phyloP scores from a whole-genome alignment of 2,797 vertebrate species.

The Lates japonicus region DNA sequence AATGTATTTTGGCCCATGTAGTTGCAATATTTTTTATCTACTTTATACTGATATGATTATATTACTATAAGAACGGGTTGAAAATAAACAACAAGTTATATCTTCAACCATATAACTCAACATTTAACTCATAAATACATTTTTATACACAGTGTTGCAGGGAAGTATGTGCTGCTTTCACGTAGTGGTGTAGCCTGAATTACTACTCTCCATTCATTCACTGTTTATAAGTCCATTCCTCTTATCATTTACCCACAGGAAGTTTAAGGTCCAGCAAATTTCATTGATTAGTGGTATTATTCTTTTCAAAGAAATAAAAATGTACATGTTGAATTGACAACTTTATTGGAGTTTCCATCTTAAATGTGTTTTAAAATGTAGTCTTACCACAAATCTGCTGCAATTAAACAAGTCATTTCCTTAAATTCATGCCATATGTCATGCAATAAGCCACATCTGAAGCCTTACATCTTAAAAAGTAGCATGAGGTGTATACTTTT shows the following conservation, averaged over 20 bases:
- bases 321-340: not conserved
- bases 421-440: not conserved
- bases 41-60: not conserved
- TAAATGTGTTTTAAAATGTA: not conserved
- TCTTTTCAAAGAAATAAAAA: not conserved
- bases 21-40: not conserved
- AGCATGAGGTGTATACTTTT: not conserved
- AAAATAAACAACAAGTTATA: not conserved
- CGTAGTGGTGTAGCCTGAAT: constrained; percentile 26
- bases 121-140: not conserved
- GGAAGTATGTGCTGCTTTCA: constrained; percentile 2
- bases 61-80: not conserved
- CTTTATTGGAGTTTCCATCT: not conserved
- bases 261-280: constrained; percentile 15
- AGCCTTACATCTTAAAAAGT: constrained; percentile 10
- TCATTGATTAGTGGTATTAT: constrained; percentile 1
- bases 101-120: not conserved
- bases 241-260: constrained; percentile 21
- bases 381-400: not conserved
- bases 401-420: not conserved
- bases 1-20: not conserved
- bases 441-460: not conserved
- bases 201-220: constrained; percentile 30
- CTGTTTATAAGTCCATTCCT: constrained; percentile 32
- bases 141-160: not conserved